These are phyloP conservation scores for Gnathonemus longibarbis DNA, from an alignment of 2,113 vertebrate genomes.

Conservation along the genomic window DNA sequence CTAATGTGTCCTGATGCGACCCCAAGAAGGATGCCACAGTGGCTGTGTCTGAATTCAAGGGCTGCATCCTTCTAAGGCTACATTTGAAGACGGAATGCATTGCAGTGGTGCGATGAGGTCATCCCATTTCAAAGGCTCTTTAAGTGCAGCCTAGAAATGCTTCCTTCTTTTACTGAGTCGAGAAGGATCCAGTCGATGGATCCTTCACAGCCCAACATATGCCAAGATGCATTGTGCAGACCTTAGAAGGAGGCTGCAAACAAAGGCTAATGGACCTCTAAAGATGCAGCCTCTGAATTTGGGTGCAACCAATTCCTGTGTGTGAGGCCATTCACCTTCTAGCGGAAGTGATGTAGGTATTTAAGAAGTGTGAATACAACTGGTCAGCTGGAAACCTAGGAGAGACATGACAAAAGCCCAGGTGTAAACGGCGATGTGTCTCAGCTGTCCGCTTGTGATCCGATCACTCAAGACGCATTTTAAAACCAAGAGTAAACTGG, in stretches of 20 bases:
- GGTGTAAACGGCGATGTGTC: not conserved
- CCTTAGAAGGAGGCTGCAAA: not conserved
- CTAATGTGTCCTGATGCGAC: not conserved
- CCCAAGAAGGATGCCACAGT: not conserved
- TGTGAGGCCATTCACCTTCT: not conserved
- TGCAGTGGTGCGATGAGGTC: not conserved
- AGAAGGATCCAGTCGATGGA: not conserved
- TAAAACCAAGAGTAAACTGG: not conserved
- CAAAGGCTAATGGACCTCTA: not conserved
- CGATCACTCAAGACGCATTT: not conserved
- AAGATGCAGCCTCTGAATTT: not conserved
- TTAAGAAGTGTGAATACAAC: not conserved
- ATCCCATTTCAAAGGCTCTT: not conserved
- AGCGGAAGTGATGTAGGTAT: not conserved
- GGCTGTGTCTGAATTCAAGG: not conserved
- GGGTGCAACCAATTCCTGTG: not conserved
- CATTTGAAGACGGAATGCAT: not conserved
- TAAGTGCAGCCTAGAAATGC: not conserved
- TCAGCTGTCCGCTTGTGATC: not conserved
- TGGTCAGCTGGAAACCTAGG: not conserved
- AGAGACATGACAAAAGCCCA: not conserved
- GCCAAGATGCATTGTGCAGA: not conserved
- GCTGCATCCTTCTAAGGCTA: not conserved
- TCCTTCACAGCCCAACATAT: not conserved
- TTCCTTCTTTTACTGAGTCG: not conserved